These are phyloP conservation scores for Perca fluviatilis DNA, from an alignment of 2,113 vertebrate species.

Conservation along the genomic window DNA sequence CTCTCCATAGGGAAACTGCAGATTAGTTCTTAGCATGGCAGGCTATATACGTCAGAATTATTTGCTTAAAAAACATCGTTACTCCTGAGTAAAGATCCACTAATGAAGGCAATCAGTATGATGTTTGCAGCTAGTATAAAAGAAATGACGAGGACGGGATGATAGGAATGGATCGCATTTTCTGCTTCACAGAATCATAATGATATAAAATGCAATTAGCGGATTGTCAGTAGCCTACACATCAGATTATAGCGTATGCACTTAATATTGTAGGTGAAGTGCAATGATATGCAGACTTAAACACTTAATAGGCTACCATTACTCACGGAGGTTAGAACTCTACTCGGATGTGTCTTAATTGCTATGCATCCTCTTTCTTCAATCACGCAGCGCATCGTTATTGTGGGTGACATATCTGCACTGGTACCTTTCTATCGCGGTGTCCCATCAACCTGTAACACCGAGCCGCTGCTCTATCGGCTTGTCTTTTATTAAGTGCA, in stretches of 20 bases:
- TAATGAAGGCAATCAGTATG: conserved; percentile 57
- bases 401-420: conserved; percentile 34
- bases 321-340: conserved; percentile 37
- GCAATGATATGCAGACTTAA: conserved; percentile 54
- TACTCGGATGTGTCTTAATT: conserved; percentile 54
- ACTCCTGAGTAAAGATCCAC: conserved; percentile 34
- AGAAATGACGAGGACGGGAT: conserved; percentile 22
- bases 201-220: conserved; percentile 66
- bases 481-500: conserved; percentile 39
- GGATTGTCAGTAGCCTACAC: conserved; percentile 32
- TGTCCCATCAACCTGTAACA: conserved; percentile 77
- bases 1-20: conserved; percentile 12
- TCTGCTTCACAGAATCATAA: conserved; percentile 58
- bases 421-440: conserved; percentile 29
- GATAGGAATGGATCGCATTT: conserved; percentile 63
- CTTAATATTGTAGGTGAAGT: conserved; percentile 40
- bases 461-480: conserved; percentile 36
- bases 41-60: conserved; percentile 19
- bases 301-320: conserved; percentile 25
- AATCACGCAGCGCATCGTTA: conserved; percentile 34
- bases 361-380: conserved; percentile 28
- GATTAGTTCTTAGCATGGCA: conserved; percentile 29
- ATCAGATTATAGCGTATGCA: conserved; percentile 26
- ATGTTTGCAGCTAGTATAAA: conserved; percentile 40
- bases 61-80: conserved; percentile 29